Conservation (phyloP, 2,888 invertebrate genomes). For the Agrypnus murinus region DNA sequence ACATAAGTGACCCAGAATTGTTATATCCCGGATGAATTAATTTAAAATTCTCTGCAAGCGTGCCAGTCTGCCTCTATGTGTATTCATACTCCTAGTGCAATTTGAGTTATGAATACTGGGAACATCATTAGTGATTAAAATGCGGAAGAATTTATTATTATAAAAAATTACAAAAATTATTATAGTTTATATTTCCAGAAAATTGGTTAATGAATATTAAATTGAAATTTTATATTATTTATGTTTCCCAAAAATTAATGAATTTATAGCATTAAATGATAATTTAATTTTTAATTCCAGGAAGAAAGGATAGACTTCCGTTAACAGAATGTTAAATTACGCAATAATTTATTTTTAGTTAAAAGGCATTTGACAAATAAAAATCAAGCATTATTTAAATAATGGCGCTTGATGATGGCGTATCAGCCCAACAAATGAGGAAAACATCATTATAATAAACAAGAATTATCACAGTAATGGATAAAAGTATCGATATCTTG, state of each 20-base stretch:
- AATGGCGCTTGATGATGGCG: too few species aligned
- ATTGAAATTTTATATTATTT: background rate
- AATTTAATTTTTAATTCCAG: too few species aligned
- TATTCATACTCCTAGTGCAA: background rate
- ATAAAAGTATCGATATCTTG: too few species aligned
- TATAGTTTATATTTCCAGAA: background rate
- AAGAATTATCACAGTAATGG: too few species aligned
- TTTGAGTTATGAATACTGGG: conserved; percentile 3
- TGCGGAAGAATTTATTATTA: conserved; percentile 15
- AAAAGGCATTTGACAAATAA: too few species aligned
- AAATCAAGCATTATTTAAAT: too few species aligned
- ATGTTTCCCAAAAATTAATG: background rate
- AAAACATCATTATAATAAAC: too few species aligned
- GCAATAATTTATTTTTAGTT: too few species aligned
- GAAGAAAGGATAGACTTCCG: too few species aligned
- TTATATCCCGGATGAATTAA: conserved; percentile 62
- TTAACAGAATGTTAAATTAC: too few species aligned
- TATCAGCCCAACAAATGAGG: too few species aligned
- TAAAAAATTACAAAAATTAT: background rate
- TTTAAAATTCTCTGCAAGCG: conserved; percentile 51
- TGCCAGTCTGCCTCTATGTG: conserved; percentile 25
- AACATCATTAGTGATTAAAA: conserved; percentile 1
- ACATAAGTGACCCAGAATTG: conserved; percentile 60
- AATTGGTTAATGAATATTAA: background rate
- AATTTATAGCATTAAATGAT: too few species aligned